A percentile compares a stretch with the other conserved stretches of the same genome.
Conservation (phyloP, 1,140 invertebrate genomes). For the Tribolium madens region DNA sequence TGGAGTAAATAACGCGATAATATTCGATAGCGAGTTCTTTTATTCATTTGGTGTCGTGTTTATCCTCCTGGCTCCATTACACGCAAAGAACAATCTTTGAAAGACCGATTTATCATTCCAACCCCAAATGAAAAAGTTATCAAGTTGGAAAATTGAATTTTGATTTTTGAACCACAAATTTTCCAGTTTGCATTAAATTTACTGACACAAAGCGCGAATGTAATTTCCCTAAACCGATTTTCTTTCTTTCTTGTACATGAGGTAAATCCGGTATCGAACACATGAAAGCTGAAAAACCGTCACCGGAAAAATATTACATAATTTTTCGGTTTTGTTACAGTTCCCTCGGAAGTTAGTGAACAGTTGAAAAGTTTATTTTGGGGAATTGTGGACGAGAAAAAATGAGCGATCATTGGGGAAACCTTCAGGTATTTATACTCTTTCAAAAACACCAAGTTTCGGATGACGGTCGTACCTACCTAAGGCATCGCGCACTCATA, state of each 20-base stretch:
- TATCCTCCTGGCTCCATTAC: neutral
- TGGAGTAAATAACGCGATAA: slow-evolving; percentile 1
- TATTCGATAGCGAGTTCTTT: slow-evolving; percentile 7
- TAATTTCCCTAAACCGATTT: too few relatives aligned
- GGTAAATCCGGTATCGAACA: neutral
- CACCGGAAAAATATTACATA: neutral
- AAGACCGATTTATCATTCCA: neutral
- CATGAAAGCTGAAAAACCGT: too few relatives aligned
- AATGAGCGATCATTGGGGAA: too few relatives aligned
- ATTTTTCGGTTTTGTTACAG: neutral
- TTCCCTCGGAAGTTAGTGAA: neutral
- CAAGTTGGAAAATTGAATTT: neutral
- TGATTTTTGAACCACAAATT: neutral
- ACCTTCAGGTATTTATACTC: slow-evolving; percentile 33
- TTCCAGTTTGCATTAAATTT: too few relatives aligned
- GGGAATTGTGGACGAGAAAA: neutral
- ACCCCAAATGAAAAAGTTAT: neutral
- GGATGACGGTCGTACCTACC: slow-evolving; percentile 54
- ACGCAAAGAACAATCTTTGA: slow-evolving; percentile 15
- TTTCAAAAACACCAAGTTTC: slow-evolving; percentile 12
- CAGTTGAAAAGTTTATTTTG: slow-evolving; percentile 16
- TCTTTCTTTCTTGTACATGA: too few relatives aligned
- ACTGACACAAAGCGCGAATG: too few relatives aligned
- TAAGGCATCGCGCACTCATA: slow-evolving; percentile 59
- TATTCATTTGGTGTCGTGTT: slow-evolving; percentile 9